A percentile compares a stretch with the other conserved stretches of the same genome.
phyloP scores from a whole-genome alignment of 2,113 vertebrate species.

The Xyliphius kryptos region DNA sequence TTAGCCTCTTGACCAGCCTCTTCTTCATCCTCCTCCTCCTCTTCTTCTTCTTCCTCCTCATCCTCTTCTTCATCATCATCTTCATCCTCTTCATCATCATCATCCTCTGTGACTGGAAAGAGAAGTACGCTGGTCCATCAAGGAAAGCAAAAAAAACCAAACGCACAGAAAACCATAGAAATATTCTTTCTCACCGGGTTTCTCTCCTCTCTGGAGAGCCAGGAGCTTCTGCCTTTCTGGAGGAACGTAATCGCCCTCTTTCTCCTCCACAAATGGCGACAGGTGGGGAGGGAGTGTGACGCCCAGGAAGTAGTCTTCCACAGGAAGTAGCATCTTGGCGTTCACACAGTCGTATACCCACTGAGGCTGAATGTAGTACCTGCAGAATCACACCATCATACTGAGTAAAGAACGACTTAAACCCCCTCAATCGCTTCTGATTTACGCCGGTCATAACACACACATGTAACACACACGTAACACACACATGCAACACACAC shows the following conservation, averaged over 20 bases:
- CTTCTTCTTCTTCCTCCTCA: constrained; percentile 51
- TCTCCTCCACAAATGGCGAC: constrained; percentile 90
- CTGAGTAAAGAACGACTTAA: too few species aligned
- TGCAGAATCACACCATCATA: too few species aligned
- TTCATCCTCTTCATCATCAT: constrained; percentile 39
- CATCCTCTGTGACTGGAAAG: constrained; percentile 43
- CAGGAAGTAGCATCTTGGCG: constrained; percentile 74
- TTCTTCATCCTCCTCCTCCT: constrained; percentile 59
- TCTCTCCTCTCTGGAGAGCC: constrained; percentile 84
- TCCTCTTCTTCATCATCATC: constrained; percentile 46
- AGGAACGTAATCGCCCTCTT: constrained; percentile 90
- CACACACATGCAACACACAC: too few species aligned
- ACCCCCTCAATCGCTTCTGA: too few species aligned
- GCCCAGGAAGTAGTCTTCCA: constrained; percentile 85
- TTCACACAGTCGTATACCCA: constrained; percentile 94
- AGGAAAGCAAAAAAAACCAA: too few species aligned
- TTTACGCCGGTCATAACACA: too few species aligned
- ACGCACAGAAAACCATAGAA: too few species aligned
- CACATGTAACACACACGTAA: too few species aligned
- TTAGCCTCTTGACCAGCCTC: constrained; percentile 73
- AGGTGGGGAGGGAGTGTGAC: constrained; percentile 85
- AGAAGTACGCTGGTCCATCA: too few species aligned
- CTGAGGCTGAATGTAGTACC: constrained; percentile 93
- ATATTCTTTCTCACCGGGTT: constrained; percentile 62
- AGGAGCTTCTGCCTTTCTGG: constrained; percentile 88